Conservation (phyloP, 1,140 invertebrate species). For the Elymnias hypermnestra region DNA sequence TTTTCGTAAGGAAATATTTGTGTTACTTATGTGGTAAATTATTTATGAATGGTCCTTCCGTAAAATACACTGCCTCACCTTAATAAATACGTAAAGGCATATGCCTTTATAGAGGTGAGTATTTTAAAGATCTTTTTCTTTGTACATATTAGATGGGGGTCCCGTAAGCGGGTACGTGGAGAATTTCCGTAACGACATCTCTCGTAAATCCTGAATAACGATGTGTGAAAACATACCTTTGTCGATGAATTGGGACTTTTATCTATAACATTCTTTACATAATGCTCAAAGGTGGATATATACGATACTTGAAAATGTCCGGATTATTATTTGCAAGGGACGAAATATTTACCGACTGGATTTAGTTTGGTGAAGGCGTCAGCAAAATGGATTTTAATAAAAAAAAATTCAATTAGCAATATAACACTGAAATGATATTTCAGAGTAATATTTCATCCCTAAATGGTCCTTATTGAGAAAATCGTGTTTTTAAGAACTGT, state of each 20-base stretch:
- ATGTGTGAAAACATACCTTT: constrained; percentile 46
- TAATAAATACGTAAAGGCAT: constrained; percentile 45
- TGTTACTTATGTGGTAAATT: constrained; percentile 47
- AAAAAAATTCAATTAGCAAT: too few relatives aligned
- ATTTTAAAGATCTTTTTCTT: constrained; percentile 53
- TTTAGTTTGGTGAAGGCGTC: neutral
- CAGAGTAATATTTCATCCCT: too few relatives aligned
- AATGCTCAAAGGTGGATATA: constrained; percentile 17
- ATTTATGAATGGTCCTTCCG: constrained; percentile 50
- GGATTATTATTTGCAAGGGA: constrained; percentile 9
- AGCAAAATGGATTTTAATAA: neutral
- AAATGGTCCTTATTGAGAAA: too few relatives aligned
- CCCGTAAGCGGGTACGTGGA: constrained; percentile 41
- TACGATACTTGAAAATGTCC: constrained; percentile 3
- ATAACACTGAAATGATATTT: too few relatives aligned
- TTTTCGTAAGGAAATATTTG: constrained; percentile 9
- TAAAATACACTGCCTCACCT: constrained; percentile 39
- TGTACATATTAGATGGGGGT: constrained; percentile 59
- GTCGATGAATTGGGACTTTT: constrained; percentile 32
- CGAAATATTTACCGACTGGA: neutral
- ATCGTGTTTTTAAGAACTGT: too few relatives aligned
- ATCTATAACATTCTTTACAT: constrained; percentile 27
- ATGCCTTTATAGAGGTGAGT: constrained; percentile 41
- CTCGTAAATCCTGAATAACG: constrained; percentile 47
- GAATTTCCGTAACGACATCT: constrained; percentile 46